Evolutionary conservation across 2,888 invertebrate genomes (phyloP).

Genomic region (Plagiodera versicolora): DNA sequence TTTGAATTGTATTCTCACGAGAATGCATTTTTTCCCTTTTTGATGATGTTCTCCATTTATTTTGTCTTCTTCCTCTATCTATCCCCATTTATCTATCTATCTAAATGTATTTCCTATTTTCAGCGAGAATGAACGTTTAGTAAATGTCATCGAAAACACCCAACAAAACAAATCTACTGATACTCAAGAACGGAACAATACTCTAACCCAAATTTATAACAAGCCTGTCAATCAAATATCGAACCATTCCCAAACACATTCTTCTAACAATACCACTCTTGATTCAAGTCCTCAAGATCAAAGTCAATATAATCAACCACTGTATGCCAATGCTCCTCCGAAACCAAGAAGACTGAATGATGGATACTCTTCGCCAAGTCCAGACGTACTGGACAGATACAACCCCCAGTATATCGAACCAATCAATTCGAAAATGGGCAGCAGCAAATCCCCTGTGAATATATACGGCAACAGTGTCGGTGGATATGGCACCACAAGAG

Average conservation of each 20-base stretch:
- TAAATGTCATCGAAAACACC: constrained; percentile 32
- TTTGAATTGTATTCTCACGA: too few species aligned
- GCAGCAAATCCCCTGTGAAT: constrained; percentile 49
- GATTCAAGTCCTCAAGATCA: constrained; percentile 39
- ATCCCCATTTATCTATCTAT: too few species aligned
- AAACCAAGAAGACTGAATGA: constrained; percentile 82
- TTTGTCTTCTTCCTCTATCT: too few species aligned
- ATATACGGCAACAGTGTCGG: constrained; percentile 36
- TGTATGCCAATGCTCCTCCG: constrained; percentile 89
- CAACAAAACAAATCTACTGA: constrained; percentile 25
- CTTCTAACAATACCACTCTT: constrained; percentile 46
- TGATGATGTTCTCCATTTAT: too few species aligned
- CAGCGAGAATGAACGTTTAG: constrained; percentile 19
- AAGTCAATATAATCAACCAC: constrained; percentile 64
- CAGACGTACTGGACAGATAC: constrained; percentile 60
- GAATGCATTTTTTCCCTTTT: too few species aligned
- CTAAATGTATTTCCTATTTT: too few species aligned
- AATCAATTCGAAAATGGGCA: too few species aligned
- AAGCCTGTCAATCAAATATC: constrained; percentile 13
- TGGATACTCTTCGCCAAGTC: constrained; percentile 73
- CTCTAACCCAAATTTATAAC: constrained; percentile 13
- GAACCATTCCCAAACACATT: constrained; percentile 36
- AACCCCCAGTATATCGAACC: constrained; percentile 37
- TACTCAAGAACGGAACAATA: constrained; percentile 15
- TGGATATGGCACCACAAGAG: constrained; percentile 42